Base-by-base conservation (phyloP, 1,140 invertebrate genomes). In the Drosophila kikkawai region DNA sequence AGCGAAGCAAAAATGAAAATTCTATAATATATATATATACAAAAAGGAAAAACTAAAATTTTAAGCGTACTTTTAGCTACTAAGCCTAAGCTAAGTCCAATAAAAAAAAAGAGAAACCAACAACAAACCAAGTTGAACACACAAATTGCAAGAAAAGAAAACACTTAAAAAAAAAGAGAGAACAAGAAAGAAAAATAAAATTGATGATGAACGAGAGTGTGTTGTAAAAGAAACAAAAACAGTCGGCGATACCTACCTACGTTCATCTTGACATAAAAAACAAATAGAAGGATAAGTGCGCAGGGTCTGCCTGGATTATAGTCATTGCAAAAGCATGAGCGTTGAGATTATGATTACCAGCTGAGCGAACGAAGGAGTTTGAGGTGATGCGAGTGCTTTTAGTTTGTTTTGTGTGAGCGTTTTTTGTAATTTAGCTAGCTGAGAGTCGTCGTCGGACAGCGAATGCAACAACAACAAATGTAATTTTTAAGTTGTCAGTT, bases 81-180 rank as follows among this genome's bases (percentile, higher is more conserved):
- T 90, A 90, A 90, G 85, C 64, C 68, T 90, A 90, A 88, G 70
- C 86, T 90, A 90, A 90, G 85, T 90, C 85, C 71, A 90, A 90
- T 90, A 82, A 90, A 88, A 83, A 22, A 22, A 22, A 22, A 75
- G 50, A 85, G 64, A 50, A 67, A 68, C 47, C 61, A 67, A 70
- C 70, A 78, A 78, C 67, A 29, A 76, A 61, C 71, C 42, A 70
- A 88, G 84, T 87, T 87, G 77, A 90, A 82, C 85, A 90, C 85
- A 80, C 63, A 90, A 90, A 80, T 78, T 78, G 68, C 70, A 80
- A 77, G 67, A 83, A 78, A 67, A 53, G 13, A 60, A 58, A 22
- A 29, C 26, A 29, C 19, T 9, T 55, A 73, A 70, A 76, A 68
- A 60, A 70, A 29, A 26, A 22, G 22, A 22, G 61, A 78, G 64